Percentiles rank a stretch among this genome's conserved stretches.
Evolutionary conservation across 2,888 invertebrate species (phyloP).

Genomic region (Dryadula phaetusa): DNA sequence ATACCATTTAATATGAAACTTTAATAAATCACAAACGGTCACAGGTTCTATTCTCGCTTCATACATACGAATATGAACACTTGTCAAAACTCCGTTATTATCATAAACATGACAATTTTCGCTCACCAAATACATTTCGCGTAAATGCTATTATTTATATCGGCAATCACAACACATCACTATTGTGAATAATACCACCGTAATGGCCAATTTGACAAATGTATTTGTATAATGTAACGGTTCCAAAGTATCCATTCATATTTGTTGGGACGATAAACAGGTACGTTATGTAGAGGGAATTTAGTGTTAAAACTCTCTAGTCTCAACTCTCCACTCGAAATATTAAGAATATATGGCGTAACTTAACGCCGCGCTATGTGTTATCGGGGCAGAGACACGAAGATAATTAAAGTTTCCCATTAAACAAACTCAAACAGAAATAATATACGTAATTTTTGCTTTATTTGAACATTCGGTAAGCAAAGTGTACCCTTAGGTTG

Average conservation of each 20-base stretch:
- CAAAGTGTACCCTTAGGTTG: too few species aligned
- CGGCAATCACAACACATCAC: conserved; percentile 28
- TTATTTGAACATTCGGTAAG: too few species aligned
- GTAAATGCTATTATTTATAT: conserved; percentile 29
- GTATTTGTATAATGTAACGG: conserved; percentile 31
- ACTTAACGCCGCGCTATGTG: too few species aligned
- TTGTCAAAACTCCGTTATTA: background rate
- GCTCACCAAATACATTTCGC: conserved; percentile 4
- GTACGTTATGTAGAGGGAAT: too few species aligned
- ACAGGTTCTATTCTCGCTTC: background rate
- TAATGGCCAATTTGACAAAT: conserved; percentile 34
- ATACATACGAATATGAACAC: background rate
- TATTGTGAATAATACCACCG: conserved; percentile 30
- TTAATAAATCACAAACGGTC: background rate
- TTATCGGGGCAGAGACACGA: too few species aligned
- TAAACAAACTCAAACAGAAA: too few species aligned
- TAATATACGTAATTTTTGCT: too few species aligned
- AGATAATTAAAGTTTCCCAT: too few species aligned
- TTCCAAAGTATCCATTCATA: conserved; percentile 2
- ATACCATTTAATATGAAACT: too few species aligned
- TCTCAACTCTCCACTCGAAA: too few species aligned
- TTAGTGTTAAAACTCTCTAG: too few species aligned
- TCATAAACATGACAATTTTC: conserved; percentile 4
- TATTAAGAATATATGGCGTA: too few species aligned
- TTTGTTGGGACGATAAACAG: background rate